Evolutionary conservation across 2,113 vertebrate species (phyloP).

Genomic region (Thamnaconus septentrionalis): DNA sequence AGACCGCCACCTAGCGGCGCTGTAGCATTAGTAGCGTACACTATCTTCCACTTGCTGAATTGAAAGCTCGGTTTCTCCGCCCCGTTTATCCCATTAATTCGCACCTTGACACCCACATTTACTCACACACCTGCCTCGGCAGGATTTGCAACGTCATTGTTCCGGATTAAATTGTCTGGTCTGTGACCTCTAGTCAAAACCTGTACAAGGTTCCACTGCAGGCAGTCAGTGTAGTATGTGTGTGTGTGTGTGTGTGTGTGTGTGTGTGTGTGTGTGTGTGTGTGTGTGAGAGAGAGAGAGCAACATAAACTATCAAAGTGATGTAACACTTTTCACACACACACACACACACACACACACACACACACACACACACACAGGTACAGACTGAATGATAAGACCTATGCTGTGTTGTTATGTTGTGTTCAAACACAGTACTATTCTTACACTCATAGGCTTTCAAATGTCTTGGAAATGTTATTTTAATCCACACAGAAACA

Average conservation of each 20-base stretch:
- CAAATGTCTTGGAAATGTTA: conserved; percentile 23
- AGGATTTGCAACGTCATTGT: conserved; percentile 6
- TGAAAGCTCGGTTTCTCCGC: not conserved
- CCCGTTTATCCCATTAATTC: conserved; percentile 1
- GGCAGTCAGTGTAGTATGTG: not conserved
- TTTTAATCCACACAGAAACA: conserved; percentile 9
- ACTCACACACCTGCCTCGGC: not conserved
- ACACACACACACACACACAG: not conserved
- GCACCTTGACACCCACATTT: not conserved
- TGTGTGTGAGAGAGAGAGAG: not conserved
- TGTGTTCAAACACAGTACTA: too few species aligned
- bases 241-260: too few species aligned
- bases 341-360: not conserved
- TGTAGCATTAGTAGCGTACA: conserved; percentile 1
- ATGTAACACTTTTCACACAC: not conserved
- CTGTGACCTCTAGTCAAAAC: conserved; percentile 20
- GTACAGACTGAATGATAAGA: too few species aligned
- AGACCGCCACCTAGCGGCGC: conserved; percentile 31
- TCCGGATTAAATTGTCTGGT: not conserved
- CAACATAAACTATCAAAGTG: too few species aligned
- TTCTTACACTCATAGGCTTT: too few species aligned
- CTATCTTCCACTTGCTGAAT: too few species aligned
- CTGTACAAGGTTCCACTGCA: not conserved
- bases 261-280: not conserved
- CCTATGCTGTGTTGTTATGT: too few species aligned